Conservation (phyloP, 2,113 vertebrate species). For the Campylorhamphus procurvoides region DNA sequence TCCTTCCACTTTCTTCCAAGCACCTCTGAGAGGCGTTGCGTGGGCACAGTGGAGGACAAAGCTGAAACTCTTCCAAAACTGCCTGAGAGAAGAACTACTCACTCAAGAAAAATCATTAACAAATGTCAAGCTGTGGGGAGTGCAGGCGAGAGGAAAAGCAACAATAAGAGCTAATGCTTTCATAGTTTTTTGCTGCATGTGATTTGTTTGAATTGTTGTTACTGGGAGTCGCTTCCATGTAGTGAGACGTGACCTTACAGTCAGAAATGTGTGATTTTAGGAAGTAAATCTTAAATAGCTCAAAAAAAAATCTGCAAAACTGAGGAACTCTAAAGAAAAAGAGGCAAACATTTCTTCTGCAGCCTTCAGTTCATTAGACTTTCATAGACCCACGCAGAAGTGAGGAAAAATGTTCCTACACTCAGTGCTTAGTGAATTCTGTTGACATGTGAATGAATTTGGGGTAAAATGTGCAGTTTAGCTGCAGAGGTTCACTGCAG, state of each 20-base stretch:
- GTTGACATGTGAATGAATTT: not conserved
- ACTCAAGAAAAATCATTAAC: not conserved
- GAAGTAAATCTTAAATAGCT: not conserved
- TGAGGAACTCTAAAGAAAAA: not conserved
- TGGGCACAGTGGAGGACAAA: conserved; percentile 29
- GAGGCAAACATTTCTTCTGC: not conserved
- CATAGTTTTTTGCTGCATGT: not conserved
- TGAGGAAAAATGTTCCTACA: not conserved
- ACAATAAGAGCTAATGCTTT: not conserved
- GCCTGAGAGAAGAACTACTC: conserved; percentile 8
- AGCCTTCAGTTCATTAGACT: not conserved
- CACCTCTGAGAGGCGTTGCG: not conserved
- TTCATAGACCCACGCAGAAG: not conserved
- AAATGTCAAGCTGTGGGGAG: conserved; percentile 35
- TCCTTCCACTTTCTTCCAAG: not conserved
- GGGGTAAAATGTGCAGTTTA: not conserved
- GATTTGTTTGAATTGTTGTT: not conserved
- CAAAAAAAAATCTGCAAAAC: not conserved
- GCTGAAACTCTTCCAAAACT: conserved; percentile 32
- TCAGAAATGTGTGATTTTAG: not conserved
- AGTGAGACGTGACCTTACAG: not conserved
- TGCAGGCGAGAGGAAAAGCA: not conserved
- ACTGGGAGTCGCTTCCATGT: not conserved
- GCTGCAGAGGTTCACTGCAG: not conserved
- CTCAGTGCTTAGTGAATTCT: not conserved